Base-by-base conservation (phyloP, 2,113 vertebrate species). In the Nanorana parkeri region DNA sequence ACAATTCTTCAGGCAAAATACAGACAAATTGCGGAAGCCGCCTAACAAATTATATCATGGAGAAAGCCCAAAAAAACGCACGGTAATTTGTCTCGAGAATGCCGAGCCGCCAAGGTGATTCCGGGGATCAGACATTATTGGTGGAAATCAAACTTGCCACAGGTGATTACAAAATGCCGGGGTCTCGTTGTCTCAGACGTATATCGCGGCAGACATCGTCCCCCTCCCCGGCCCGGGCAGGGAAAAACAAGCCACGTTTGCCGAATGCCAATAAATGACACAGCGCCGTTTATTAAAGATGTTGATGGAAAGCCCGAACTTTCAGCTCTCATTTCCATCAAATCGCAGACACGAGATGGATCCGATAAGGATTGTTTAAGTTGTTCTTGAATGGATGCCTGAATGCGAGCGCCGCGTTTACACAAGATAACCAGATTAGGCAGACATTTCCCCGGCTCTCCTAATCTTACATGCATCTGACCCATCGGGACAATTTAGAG, bases 241-340 rank as follows among this genome's bases (percentile, higher is more conserved):
- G n/a, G 54, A 67, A 66, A 58, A 68, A 67, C 60, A n/a, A 5
- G 21, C 79, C 15, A 28, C 21, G 3, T 21, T 74, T 36, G 78
- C 60, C 68, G 41, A 41, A 72, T 63, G 68, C 74, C 68, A 56
- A 17, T 64, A 13, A 29, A 54, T n/a, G n/a, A 73, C 78, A 41
- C 26, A n/a, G 32, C 20, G 66, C 65, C 69, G 26, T 75, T 75
- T 82, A 82, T 82, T 82, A 75, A 58, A 67, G 60, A 66, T 74
- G 79, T 74, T 72, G 79, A 81, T 81, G 51, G 72, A 55, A 54
- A 65, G 29, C 68, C 68, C 41, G 47, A 64, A 61, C 29, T 65
- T 75, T 82, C 80, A 75, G 58, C 61, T 75, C 51, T 82, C n/a
- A 75, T 75, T 75, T 28, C 51, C n/a, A 67, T 82, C 80, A 82